phyloP scores from a whole-genome alignment of 2,888 invertebrate genomes.

The Mimumesa dahlbomi region DNA sequence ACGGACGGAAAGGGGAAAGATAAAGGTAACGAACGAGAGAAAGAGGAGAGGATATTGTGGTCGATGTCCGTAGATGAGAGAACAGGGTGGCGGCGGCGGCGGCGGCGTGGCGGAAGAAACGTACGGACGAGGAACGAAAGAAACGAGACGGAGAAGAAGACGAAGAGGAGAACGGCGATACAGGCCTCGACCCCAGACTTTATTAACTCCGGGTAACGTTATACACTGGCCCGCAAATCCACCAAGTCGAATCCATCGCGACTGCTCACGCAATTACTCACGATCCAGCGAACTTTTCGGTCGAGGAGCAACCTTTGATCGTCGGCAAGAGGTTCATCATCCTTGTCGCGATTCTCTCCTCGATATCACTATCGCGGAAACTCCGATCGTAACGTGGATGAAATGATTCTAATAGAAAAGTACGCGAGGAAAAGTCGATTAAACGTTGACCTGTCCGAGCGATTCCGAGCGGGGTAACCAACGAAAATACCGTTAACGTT shows the following conservation, averaged over 20 bases:
- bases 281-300: conserved; percentile 28
- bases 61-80: conserved; percentile 71
- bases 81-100: conserved; percentile 54
- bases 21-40: conserved; percentile 23
- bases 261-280: conserved; percentile 19
- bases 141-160: conserved; percentile 37
- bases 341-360: not conserved
- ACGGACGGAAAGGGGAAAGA: conserved; percentile 21
- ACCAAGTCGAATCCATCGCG: conserved; percentile 25
- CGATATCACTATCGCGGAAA: not conserved
- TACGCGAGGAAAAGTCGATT: not conserved
- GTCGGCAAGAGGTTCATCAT: not conserved
- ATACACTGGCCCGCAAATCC: conserved; percentile 60
- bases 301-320: not conserved
- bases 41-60: conserved; percentile 62
- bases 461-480: conserved; percentile 3
- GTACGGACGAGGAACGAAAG: conserved; percentile 29
- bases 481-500: conserved; percentile 66
- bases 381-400: too few relatives aligned
- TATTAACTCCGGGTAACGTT: conserved; percentile 73
- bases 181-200: conserved; percentile 67
- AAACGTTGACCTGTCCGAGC: not conserved
- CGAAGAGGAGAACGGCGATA: conserved; percentile 38
- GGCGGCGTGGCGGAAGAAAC: conserved; percentile 48
- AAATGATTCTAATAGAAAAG: too few relatives aligned